Percentiles rank a stretch among this genome's conserved stretches.
phyloP scores from a whole-genome alignment of 1,140 invertebrate species.

The Ganaspis sp. region DNA sequence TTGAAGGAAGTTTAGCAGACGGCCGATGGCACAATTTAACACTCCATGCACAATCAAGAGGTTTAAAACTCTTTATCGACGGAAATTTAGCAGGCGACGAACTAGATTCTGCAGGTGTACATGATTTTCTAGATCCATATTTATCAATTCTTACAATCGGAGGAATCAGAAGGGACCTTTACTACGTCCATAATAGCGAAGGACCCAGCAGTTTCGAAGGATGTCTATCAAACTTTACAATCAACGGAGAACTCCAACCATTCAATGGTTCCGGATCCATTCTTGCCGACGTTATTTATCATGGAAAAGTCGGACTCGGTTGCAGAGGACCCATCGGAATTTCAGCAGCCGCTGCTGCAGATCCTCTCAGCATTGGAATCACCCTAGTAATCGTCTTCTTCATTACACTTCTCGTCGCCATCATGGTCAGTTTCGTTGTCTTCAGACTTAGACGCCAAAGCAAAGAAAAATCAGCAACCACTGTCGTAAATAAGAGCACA shows the following conservation, averaged over 20 bases:
- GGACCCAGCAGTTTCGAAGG: slow-evolving; percentile 85
- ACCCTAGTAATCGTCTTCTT: slow-evolving; percentile 96
- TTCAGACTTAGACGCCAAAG: slow-evolving; percentile 90
- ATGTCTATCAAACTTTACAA: slow-evolving; percentile 91
- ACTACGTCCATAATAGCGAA: slow-evolving; percentile 75
- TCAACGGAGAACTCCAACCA: slow-evolving; percentile 93
- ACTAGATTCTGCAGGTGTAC: slow-evolving; percentile 87
- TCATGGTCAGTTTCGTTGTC: slow-evolving; percentile 91
- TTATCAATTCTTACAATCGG: slow-evolving; percentile 87
- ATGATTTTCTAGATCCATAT: slow-evolving; percentile 94
- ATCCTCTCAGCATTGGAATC: slow-evolving; percentile 92
- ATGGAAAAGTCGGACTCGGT: slow-evolving; percentile 83
- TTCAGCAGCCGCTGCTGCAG: slow-evolving; percentile 85
- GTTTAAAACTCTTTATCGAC: slow-evolving; percentile 84
- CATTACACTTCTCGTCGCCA: slow-evolving; percentile 90
- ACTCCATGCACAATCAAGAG: slow-evolving; percentile 81
- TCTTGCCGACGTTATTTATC: slow-evolving; percentile 81
- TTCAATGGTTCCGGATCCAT: slow-evolving; percentile 90
- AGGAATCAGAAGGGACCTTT: slow-evolving; percentile 79
- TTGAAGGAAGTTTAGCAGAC: slow-evolving; percentile 81
- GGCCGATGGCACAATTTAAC: slow-evolving; percentile 92
- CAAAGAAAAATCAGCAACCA: slow-evolving; percentile 83
- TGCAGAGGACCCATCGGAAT: slow-evolving; percentile 84
- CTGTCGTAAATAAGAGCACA: slow-evolving; percentile 68
- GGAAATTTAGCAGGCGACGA: slow-evolving; percentile 86